Conservation (phyloP, 2,113 vertebrate species). For the Candoia aspera region DNA sequence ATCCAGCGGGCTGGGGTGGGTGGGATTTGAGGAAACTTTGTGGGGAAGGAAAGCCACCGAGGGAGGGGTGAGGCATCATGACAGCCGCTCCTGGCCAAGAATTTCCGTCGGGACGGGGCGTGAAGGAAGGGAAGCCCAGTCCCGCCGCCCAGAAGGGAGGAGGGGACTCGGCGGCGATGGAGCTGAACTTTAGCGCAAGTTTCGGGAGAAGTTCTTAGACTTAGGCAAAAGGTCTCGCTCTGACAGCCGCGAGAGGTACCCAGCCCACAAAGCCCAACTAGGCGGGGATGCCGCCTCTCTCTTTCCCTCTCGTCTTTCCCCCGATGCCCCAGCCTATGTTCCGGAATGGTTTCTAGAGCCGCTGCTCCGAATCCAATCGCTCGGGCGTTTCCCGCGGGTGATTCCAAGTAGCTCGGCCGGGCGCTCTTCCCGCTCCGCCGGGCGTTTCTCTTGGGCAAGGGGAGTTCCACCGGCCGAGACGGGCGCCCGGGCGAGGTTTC, state of each 20-base stretch:
- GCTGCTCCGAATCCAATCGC: slow-evolving; percentile 12
- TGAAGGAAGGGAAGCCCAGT: slow-evolving; percentile 33
- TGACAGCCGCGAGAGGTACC: not conserved
- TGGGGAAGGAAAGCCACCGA: not conserved
- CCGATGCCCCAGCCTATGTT: not conserved
- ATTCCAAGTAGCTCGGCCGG: slow-evolving; percentile 39
- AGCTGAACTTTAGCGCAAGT: slow-evolving; percentile 59
- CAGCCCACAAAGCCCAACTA: not conserved
- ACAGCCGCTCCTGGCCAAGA: not conserved
- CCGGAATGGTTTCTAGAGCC: slow-evolving; percentile 14
- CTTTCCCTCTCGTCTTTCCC: not conserved
- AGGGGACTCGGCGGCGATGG: slow-evolving; percentile 52
- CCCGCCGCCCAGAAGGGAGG: slow-evolving; percentile 2
- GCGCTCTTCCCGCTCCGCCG: not conserved
- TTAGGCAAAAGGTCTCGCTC: not conserved
- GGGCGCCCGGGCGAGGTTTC: not conserved
- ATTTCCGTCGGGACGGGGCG: slow-evolving; percentile 8
- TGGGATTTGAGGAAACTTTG: not conserved
- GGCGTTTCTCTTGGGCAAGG: slow-evolving; percentile 4
- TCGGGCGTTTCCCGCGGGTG: slow-evolving; percentile 45
- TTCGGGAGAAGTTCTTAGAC: not conserved
- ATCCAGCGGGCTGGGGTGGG: no score
- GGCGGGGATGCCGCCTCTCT: not conserved
- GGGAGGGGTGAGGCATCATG: not conserved
- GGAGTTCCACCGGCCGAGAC: not conserved